Evolutionary conservation across 2,888 invertebrate species (phyloP).

Genomic region (Anoplius nigerrimus): DNA sequence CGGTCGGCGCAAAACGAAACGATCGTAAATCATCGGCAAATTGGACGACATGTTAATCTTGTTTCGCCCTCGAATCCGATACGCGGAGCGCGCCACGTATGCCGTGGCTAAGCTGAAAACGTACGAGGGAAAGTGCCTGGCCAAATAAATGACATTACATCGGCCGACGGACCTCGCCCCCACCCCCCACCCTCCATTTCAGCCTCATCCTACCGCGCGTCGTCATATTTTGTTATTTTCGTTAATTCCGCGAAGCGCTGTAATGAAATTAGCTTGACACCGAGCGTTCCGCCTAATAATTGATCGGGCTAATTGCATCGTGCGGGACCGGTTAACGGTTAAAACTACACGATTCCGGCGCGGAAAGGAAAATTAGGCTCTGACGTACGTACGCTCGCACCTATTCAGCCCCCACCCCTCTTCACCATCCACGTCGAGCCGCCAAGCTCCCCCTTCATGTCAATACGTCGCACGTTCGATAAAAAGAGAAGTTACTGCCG

Average conservation of each 20-base stretch:
- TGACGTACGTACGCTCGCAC: slow-evolving; percentile 11
- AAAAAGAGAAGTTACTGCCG: slow-evolving; percentile 29
- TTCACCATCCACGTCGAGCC: no score
- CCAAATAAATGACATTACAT: slow-evolving; percentile 24
- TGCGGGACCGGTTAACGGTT: no score
- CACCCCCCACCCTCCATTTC: no score
- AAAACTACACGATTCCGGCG: no score
- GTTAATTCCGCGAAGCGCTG: no score
- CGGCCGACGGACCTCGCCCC: no score
- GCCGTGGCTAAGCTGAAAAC: slow-evolving; percentile 1
- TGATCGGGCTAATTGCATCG: no score
- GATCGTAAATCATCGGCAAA: slow-evolving; percentile 62
- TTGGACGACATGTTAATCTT: slow-evolving; percentile 65
- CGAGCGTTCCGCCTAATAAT: no score
- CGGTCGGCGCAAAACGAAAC: slow-evolving; percentile 38
- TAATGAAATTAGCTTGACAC: no score
- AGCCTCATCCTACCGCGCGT: no score
- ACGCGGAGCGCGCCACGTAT: slow-evolving; percentile 46
- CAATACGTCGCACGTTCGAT: slow-evolving; percentile 17
- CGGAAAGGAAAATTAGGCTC: background rate
- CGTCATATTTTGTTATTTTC: no score
- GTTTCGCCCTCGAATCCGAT: slow-evolving; percentile 54
- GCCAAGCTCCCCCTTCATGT: background rate
- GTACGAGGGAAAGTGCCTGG: slow-evolving; percentile 31
- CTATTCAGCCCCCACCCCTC: no score